A percentile compares a stretch with the other conserved stretches of the same genome.
phyloP scores from a whole-genome alignment of 2,888 invertebrate species.

The Eupithecia pulchellata region DNA sequence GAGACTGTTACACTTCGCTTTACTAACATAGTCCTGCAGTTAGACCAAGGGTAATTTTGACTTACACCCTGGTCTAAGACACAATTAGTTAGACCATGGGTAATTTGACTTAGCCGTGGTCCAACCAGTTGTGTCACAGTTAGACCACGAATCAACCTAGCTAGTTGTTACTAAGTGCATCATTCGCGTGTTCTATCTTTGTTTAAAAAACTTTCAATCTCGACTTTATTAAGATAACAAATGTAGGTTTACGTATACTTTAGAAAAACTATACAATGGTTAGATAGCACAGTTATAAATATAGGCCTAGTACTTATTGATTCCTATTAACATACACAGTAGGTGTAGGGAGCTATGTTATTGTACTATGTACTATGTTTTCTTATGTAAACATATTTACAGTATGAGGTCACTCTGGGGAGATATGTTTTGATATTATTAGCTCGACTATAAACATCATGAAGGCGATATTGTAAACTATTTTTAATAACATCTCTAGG shows the following conservation, averaged over 20 bases:
- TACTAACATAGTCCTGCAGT: too few relatives aligned
- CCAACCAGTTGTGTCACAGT: neutral
- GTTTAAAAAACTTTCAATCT: constrained; percentile 6
- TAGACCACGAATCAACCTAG: neutral
- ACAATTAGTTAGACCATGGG: too few relatives aligned
- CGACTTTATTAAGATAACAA: constrained; percentile 1
- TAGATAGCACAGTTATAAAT: neutral
- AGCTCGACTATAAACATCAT: constrained; percentile 66
- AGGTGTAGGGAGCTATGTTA: constrained; percentile 26
- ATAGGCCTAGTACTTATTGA: neutral
- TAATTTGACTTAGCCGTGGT: too few relatives aligned
- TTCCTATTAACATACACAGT: neutral
- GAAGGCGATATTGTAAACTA: constrained; percentile 63
- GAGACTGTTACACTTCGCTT: too few relatives aligned
- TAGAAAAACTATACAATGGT: constrained; percentile 8
- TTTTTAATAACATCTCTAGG: constrained; percentile 59
- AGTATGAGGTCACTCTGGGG: constrained; percentile 68
- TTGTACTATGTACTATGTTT: constrained; percentile 36
- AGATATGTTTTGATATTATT: constrained; percentile 74
- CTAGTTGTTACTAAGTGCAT: neutral
- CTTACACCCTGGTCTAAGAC: too few relatives aligned
- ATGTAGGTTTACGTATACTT: constrained; percentile 1
- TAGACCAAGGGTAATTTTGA: too few relatives aligned
- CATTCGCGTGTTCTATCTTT: neutral
- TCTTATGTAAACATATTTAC: constrained; percentile 65